Evolutionary conservation across 2,888 invertebrate genomes (phyloP).

Genomic region (Philereme transversata): DNA sequence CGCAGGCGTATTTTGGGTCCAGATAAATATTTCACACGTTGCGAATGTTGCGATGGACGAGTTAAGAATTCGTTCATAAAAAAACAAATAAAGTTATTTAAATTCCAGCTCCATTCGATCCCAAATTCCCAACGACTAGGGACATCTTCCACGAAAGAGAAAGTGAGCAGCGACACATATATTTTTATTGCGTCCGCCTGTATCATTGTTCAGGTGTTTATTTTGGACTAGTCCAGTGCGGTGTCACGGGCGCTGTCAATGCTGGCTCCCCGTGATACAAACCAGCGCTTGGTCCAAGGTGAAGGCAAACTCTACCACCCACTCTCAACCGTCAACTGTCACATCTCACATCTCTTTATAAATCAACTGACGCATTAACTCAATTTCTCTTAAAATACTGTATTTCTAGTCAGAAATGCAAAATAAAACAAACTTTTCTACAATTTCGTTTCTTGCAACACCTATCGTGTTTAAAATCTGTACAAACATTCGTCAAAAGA

Average conservation of each 20-base stretch:
- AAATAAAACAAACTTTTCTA: constrained; percentile 18
- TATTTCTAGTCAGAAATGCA: constrained; percentile 23
- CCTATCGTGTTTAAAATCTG: constrained; percentile 2
- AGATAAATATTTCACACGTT: constrained; percentile 23
- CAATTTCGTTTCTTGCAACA: constrained; percentile 28
- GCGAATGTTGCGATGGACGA: constrained; percentile 31
- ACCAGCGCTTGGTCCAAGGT: constrained; percentile 73
- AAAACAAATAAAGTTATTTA: constrained; percentile 29
- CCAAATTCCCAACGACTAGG: constrained; percentile 32
- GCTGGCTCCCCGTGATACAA: constrained; percentile 66
- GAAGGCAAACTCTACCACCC: constrained; percentile 68
- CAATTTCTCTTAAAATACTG: constrained; percentile 44
- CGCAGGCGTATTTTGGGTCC: constrained; percentile 53
- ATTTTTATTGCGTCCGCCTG: constrained; percentile 61
- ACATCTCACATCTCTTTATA: constrained; percentile 52
- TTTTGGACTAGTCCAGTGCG: constrained; percentile 64
- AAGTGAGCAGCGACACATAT: constrained; percentile 51
- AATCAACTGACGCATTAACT: constrained; percentile 63
- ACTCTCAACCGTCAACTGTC: constrained; percentile 58
- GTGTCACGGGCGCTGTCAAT: constrained; percentile 76
- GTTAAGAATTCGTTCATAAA: constrained; percentile 49
- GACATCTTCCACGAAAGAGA: constrained; percentile 46
- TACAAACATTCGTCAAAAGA: constrained; percentile 1
- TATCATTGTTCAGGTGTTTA: constrained; percentile 73
- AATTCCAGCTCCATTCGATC: constrained; percentile 46